These are phyloP conservation scores for Heliconius ethilla DNA, from an alignment of 2,888 invertebrate genomes.

Conservation along the genomic window DNA sequence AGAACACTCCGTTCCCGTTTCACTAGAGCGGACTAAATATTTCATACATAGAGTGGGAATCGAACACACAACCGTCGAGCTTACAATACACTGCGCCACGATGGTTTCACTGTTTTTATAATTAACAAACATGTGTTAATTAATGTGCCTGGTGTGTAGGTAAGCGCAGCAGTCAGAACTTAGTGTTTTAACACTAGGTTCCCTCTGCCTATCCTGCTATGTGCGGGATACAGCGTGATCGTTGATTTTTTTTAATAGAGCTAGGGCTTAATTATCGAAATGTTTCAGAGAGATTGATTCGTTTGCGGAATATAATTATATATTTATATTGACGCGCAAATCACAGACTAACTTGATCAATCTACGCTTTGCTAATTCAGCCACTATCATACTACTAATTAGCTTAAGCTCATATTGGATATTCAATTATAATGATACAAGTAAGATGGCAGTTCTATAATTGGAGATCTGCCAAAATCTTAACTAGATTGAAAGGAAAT, in stretches of 20 bases:
- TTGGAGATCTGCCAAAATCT: slow-evolving; percentile 28
- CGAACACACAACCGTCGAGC: too few species aligned
- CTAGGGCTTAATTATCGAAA: neutral
- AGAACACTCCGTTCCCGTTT: too few species aligned
- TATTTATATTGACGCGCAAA: neutral
- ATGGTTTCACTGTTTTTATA: neutral
- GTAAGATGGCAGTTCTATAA: slow-evolving; percentile 30
- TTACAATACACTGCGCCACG: too few species aligned
- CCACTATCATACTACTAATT: slow-evolving; percentile 27
- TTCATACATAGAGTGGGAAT: too few species aligned
- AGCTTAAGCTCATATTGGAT: slow-evolving; percentile 30
- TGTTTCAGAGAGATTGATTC: neutral
- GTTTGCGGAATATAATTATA: slow-evolving; percentile 34
- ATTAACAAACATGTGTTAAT: neutral
- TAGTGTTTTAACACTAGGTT: too few species aligned
- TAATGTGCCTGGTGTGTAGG: neutral
- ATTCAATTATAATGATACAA: slow-evolving; percentile 35
- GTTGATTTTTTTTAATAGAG: too few species aligned
- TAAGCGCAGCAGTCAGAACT: too few species aligned
- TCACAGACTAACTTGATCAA: slow-evolving; percentile 19
- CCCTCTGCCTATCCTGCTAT: too few species aligned
- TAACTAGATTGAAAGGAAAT: slow-evolving; percentile 25
- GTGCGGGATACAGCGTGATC: too few species aligned
- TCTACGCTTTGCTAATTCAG: slow-evolving; percentile 16
- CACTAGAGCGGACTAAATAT: too few species aligned